Evolutionary conservation across 2,888 invertebrate species (phyloP), one percentile per base, ranked within the genome.

Genomic region (Sarcophaga rosellei): DNA sequence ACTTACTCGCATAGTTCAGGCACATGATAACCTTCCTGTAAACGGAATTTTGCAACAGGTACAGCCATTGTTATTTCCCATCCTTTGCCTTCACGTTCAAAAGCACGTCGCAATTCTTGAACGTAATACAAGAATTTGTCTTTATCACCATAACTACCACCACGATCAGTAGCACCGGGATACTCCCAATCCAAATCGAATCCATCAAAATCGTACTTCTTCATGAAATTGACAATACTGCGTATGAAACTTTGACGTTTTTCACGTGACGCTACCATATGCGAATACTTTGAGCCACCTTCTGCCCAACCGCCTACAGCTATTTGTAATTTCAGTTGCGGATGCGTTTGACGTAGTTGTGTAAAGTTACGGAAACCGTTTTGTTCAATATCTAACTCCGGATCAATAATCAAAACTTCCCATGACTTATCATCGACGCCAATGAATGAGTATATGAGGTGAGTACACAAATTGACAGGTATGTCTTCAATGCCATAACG

Each of bases 221-320:
- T 94, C 94, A 98, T 95, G 91, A 97, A 97, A 88, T 94, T 96
- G 70, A 97, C 95, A 74, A 97, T 95, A 90, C 97, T 97, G 69
- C 93, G 94, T 87, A 98, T 96, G 91, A 98, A 97, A 2, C 94
- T 93, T 90, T 95, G 94, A 74, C 98, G 94, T 23, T 95, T 94
- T 75, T 94, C 94, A 90, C 96, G 96, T 68, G 95, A 94, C 0
- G 96, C 95, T 0, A 97, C 97, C 95, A 98, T 95, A 73, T 95
- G 94, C 0, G 98, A 98, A 93, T 98, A 98, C 92, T 98, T 98
- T 88, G 95, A 94, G 23, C 98, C 98, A 17, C 98, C 98, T 91
- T 98, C 98, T 0, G 96, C 98, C 98, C 98, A 98, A 0, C 98
- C 98, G 0, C 98, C 98, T 0, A 98, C 96, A 0, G 98, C 98